Evolutionary conservation across 2,113 vertebrate genomes (phyloP).

Genomic region (Hymenochirus boettgeri): DNA sequence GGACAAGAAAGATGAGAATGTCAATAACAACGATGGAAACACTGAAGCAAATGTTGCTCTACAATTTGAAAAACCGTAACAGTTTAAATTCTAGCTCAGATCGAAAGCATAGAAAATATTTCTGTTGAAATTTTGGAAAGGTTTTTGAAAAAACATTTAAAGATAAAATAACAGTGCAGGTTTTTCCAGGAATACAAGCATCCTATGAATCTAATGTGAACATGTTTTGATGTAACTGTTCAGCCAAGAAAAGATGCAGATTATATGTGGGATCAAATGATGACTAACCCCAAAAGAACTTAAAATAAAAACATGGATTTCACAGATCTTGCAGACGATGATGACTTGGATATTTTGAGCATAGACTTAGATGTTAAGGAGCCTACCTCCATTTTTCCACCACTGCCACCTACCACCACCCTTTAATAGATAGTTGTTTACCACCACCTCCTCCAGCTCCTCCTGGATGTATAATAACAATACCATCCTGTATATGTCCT

Average conservation of each 20-base stretch:
- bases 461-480: not conserved
- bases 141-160: slow-evolving; percentile 81
- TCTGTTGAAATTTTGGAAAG: slow-evolving; percentile 79
- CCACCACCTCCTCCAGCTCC: slow-evolving; percentile 71
- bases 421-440: slow-evolving; percentile 68
- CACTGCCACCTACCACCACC: slow-evolving; percentile 69
- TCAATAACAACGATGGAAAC: no score
- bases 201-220: slow-evolving; percentile 59
- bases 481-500: slow-evolving; percentile 70
- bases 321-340: slow-evolving; percentile 89
- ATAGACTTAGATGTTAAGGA: slow-evolving; percentile 73
- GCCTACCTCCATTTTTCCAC: slow-evolving; percentile 72
- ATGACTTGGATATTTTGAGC: slow-evolving; percentile 86
- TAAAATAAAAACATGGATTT: slow-evolving; percentile 96
- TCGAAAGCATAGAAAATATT: slow-evolving; percentile 76
- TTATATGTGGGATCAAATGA: slow-evolving; percentile 96
- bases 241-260: slow-evolving; percentile 82
- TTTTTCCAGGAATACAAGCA: slow-evolving; percentile 67
- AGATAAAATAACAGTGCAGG: slow-evolving; percentile 81
- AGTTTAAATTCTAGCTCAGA: slow-evolving; percentile 79
- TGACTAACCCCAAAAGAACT: slow-evolving; percentile 88
- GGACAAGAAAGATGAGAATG: slow-evolving; percentile 63
- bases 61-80: slow-evolving; percentile 81
- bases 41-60: slow-evolving; percentile 67
- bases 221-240: slow-evolving; percentile 57